Base-by-base conservation (phyloP, 2,888 invertebrate genomes). In the Malthinus seriepunctatus region DNA sequence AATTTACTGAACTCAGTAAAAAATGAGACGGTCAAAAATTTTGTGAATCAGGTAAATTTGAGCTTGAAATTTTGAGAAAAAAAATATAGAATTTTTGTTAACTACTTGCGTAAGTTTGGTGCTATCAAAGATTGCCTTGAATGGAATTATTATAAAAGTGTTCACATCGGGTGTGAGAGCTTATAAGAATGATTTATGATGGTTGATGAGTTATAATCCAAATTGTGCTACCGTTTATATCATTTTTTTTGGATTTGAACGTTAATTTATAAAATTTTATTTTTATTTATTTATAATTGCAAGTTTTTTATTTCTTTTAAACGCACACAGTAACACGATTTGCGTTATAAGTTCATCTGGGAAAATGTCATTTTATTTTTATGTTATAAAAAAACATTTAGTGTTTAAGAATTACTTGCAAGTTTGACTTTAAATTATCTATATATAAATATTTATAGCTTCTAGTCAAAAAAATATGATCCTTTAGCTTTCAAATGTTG, bases 51-150 rank as follows among this genome's bases (percentile, higher is more conserved):
- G 63, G 49, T 60, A 58, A 65, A 62, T 66, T 67, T 69, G 71
- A 73, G 71, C 71, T 73, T 71, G 73, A 72, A 67, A 69, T 70
- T 23, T 23, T 73, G 72, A 71, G 72, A 70, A 69, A 70, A n/a
- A 69, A 48, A 51, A 62, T 52, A 58, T 65, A 68, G 62, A 63
- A 67, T 72, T 74, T 70, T 76, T 78, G 76, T 78, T 77, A 76
- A 74, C 75, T 77, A 76, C 75, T 73, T 77, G 76, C 75, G 73
- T 77, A 76, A 76, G 76, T 74, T 74, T 78, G 78, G 78, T 78
- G 78, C 78, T 78, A 78, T 70, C 67, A 70, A 76, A 73, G 76
- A 72, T 73, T 76, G 77, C 77, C 78, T 72, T 77, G 77, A 70
- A 69, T 69, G 69, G 71, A n/a, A 67, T 67, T 52, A 62, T 55